Percentiles rank a stretch among this genome's conserved stretches.
Evolutionary conservation across 1,140 invertebrate species (phyloP).

Genomic region (Paralvinella palmiformis): DNA sequence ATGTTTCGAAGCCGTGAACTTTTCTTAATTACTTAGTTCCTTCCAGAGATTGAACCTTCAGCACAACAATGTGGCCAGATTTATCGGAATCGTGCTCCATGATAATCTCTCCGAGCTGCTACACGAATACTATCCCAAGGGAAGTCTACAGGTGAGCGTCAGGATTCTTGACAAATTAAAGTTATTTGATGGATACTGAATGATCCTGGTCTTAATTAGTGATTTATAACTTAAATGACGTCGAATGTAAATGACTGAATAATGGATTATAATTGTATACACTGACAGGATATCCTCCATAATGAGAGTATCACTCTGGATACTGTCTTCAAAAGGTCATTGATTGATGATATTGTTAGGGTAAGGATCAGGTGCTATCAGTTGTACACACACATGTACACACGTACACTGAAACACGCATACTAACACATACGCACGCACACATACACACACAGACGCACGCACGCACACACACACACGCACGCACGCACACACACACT

Average conservation of each 20-base stretch:
- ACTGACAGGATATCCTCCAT: conserved; percentile 75
- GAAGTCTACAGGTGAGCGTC: conserved; percentile 59
- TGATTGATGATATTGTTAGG: conserved; percentile 70
- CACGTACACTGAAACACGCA: no score
- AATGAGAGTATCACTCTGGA: conserved; percentile 85
- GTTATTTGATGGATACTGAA: neutral
- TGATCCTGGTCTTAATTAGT: neutral
- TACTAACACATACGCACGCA: no score
- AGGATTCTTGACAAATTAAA: neutral
- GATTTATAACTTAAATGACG: neutral
- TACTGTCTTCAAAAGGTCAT: conserved; percentile 80
- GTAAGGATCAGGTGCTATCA: no score
- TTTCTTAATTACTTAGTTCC: no score
- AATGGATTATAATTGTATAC: neutral
- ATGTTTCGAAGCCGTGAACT: no score
- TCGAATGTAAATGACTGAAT: neutral
- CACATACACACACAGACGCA: no score
- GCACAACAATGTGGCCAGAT: conserved; percentile 86
- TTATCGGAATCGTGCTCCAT: conserved; percentile 85
- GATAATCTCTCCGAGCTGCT: conserved; percentile 62
- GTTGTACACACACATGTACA: no score
- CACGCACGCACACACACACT: no score
- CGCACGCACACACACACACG: no score
- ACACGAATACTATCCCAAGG: conserved; percentile 86
- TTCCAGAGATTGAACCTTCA: conserved; percentile 83